Evolutionary conservation across 2,797 vertebrate species (phyloP), one percentile per base, ranked within the genome.

Genomic region (Bradypus variegatus): DNA sequence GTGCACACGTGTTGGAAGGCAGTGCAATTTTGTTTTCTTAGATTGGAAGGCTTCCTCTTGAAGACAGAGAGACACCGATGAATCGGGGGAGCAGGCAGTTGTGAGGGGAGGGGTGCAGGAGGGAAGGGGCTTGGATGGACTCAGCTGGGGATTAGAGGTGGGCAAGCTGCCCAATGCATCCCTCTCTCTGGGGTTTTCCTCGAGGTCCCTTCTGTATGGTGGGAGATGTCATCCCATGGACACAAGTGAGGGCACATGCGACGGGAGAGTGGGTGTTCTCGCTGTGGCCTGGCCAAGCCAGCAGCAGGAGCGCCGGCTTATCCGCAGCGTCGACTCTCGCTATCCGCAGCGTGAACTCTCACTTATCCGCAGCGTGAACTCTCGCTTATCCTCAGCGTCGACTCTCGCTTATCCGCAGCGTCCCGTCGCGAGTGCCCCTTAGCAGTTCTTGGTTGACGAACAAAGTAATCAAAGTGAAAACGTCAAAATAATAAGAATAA

Each of bases 121-220:
- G 27, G 81, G 33, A 58, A 9, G 10, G 29, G 60, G 9, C 8
- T 18, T 14, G 25, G 27, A 21, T 23, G 33, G 69, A 45, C 6
- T 9, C 45, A n/a, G 21, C 0, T 6, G 27, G 21, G 10, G 48
- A 15, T 8, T 14, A 23, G 31, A 67, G 25, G 4, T 1, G 0
- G 11, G 16, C 21, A 12, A 58, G 9, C 8, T 33, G 19, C 19
- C 19, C 29, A 31, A 9, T 3, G 6, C 13, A 6, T 23, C 33
- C 5, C 14, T 27, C 45, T n/a, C 8, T 29, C 48, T 53, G 55
- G 55, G 10, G 33, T 62, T 53, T 50, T 16, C 41, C 45, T 53
- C 33, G 5, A 2, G 3, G 60, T 19, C 6, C 36, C 31, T 58
- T 62, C 67, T 79, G 16, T 85, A 5, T 50, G 58, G 45, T 64